These are phyloP conservation scores for Ectemnius continuus DNA, from an alignment of 2,888 invertebrate species.

Conservation along the genomic window DNA sequence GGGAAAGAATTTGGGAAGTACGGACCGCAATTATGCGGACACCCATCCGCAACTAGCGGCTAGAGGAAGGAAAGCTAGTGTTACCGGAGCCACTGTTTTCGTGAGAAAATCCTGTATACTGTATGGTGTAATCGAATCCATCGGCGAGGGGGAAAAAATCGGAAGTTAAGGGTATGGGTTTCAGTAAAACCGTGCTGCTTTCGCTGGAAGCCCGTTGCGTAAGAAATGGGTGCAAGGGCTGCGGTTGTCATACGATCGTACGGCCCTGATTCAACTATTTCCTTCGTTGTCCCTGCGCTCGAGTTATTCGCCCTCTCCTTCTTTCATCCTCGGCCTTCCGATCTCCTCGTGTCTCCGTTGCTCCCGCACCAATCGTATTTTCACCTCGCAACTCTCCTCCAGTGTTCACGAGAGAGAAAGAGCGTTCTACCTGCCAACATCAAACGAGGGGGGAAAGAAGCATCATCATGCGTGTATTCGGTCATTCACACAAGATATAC, in stretches of 20 bases:
- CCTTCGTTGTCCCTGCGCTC: conserved; percentile 60
- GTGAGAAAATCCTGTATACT: conserved; percentile 3
- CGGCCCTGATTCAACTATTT: conserved; percentile 58
- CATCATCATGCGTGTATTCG: conserved; percentile 61
- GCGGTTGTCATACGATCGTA: conserved; percentile 23
- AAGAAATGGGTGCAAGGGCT: not conserved
- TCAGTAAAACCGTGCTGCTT: not conserved
- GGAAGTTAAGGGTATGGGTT: not conserved
- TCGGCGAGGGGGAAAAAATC: not conserved
- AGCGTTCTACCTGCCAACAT: conserved; percentile 39
- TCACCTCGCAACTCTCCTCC: no score
- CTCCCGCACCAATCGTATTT: no score
- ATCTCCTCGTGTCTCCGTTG: no score
- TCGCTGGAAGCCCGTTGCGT: not conserved
- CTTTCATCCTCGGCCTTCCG: conserved; percentile 29
- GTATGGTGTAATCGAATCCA: not conserved
- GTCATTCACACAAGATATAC: conserved; percentile 71
- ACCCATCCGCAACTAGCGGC: not conserved
- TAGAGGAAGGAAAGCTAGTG: not conserved
- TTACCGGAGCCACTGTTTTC: not conserved
- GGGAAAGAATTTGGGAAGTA: not conserved
- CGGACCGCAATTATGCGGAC: not conserved
- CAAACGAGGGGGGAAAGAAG: conserved; percentile 56
- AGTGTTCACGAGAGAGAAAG: conserved; percentile 9
- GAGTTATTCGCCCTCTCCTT: conserved; percentile 24